phyloP scores from a whole-genome alignment of 2,113 vertebrate genomes.

The Tupaia chinensis region DNA sequence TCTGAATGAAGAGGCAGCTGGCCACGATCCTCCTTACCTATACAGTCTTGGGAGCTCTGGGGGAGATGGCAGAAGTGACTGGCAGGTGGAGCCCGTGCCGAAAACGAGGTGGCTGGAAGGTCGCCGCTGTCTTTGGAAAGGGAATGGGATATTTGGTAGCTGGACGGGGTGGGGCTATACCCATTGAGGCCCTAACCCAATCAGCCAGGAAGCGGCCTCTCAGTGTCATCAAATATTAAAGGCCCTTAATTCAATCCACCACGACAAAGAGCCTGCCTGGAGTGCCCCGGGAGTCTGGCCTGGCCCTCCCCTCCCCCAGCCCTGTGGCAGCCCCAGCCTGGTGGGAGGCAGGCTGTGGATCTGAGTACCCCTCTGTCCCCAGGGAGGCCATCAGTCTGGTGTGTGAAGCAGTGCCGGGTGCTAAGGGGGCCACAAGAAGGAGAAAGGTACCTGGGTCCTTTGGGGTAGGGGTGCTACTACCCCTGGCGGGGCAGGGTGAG shows the following conservation, averaged over 20 bases:
- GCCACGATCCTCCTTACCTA: neutral
- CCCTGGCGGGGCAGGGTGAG: neutral
- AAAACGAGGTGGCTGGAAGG: neutral
- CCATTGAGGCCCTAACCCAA: slow-evolving; percentile 76
- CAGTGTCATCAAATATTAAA: slow-evolving; percentile 75
- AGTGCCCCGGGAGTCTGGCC: slow-evolving; percentile 75
- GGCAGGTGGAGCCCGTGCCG: neutral
- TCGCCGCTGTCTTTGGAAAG: slow-evolving; percentile 46
- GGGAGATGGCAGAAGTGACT: neutral
- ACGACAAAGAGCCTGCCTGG: slow-evolving; percentile 82
- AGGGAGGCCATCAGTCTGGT: slow-evolving; percentile 98
- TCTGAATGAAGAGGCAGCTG: neutral
- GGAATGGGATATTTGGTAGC: slow-evolving; percentile 55
- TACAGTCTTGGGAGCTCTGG: neutral
- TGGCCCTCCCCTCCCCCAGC: slow-evolving; percentile 71
- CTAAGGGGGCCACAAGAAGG: slow-evolving; percentile 95
- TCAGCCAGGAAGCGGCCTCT: slow-evolving; percentile 81
- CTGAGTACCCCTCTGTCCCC: slow-evolving; percentile 75
- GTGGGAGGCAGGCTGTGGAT: neutral
- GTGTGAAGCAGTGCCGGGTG: slow-evolving; percentile 97
- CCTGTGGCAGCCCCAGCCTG: neutral
- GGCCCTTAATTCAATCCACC: slow-evolving; percentile 82
- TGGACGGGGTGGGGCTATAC: slow-evolving; percentile 62
- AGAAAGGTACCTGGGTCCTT: slow-evolving; percentile 92
- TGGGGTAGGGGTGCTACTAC: neutral